Evolutionary conservation across 2,888 invertebrate genomes (phyloP).

Genomic region (Patella caerulea): DNA sequence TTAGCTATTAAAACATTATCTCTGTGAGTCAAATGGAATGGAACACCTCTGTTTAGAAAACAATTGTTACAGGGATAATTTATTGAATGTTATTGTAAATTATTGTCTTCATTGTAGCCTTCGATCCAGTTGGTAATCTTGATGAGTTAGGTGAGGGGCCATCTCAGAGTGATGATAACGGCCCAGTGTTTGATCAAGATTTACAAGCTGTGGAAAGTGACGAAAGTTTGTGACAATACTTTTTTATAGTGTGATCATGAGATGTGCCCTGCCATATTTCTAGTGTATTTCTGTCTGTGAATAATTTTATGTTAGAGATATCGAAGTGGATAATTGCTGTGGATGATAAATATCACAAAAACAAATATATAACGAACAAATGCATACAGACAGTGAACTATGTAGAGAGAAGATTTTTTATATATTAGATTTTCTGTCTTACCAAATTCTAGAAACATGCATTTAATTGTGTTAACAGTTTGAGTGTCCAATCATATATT

Average conservation of each 20-base stretch:
- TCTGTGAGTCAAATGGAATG: too few species aligned
- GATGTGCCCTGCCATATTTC: background rate
- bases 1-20: too few species aligned
- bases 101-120: background rate
- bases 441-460: too few species aligned
- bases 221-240: constrained; percentile 68
- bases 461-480: too few species aligned
- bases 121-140: background rate
- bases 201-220: constrained; percentile 72
- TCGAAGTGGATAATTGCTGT: constrained; percentile 29
- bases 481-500: too few species aligned
- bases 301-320: constrained; percentile 33
- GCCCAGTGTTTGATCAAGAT: constrained; percentile 60
- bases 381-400: too few species aligned
- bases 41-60: background rate
- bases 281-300: constrained; percentile 9
- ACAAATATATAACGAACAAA: too few species aligned
- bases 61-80: background rate
- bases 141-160: constrained; percentile 26
- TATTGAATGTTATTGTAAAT: constrained; percentile 12
- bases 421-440: too few species aligned
- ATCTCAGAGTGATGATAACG: constrained; percentile 33
- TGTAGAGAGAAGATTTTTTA: too few species aligned
- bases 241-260: background rate
- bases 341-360: background rate